A percentile compares a stretch with the other conserved stretches of the same genome.
Evolutionary conservation across 2,797 vertebrate species (phyloP).

Genomic region (Okamejei kenojei): DNA sequence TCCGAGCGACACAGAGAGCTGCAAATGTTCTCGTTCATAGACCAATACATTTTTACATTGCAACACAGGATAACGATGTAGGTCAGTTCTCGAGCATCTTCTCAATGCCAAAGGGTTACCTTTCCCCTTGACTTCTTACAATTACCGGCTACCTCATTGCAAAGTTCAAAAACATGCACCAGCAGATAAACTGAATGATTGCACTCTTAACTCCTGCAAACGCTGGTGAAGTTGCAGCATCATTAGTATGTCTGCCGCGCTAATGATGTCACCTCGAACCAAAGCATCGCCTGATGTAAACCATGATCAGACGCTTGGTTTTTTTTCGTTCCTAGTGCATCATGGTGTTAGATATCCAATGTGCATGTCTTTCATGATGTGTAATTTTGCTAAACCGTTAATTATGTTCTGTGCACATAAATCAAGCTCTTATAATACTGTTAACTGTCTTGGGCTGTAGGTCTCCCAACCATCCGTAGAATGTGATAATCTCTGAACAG

Average conservation of each 20-base stretch:
- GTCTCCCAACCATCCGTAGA: background rate
- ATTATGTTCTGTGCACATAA: background rate
- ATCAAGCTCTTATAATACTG: background rate
- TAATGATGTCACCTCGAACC: background rate
- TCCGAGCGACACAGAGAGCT: no score
- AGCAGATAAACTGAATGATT: background rate
- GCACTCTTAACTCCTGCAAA: background rate
- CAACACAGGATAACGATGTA: background rate
- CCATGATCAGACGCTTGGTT: background rate
- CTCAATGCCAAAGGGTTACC: background rate
- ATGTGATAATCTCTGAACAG: background rate
- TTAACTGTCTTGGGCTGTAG: background rate
- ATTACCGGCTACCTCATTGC: background rate
- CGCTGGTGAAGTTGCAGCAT: background rate
- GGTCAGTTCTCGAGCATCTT: background rate
- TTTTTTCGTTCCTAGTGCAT: background rate
- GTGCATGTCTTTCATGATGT: conserved; percentile 2
- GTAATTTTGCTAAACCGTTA: background rate
- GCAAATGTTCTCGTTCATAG: background rate
- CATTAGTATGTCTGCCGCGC: background rate
- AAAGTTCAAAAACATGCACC: background rate
- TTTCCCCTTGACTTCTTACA: background rate
- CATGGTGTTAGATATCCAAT: background rate
- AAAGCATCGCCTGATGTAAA: conserved; percentile 3
- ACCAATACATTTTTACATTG: background rate